Evolutionary conservation across 2,888 invertebrate species (phyloP).

Genomic region (Neoscelio sp.): DNA sequence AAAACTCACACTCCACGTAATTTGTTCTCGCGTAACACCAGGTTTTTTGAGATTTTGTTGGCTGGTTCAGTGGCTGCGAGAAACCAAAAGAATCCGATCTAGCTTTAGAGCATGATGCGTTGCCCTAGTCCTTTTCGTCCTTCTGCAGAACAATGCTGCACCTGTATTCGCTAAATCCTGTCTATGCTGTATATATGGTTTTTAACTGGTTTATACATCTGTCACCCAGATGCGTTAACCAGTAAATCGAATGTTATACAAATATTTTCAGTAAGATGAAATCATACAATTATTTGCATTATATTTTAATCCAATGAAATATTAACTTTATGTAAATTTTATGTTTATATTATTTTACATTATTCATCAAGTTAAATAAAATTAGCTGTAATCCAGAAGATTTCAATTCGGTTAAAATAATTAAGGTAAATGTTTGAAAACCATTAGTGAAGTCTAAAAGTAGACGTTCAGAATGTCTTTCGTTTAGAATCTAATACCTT

Average conservation of each 20-base stretch:
- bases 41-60: conserved; percentile 54
- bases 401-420: conserved; percentile 9
- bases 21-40: conserved; percentile 50
- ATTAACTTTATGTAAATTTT: too few species aligned
- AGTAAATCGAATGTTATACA: conserved; percentile 15
- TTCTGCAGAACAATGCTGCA: conserved; percentile 47
- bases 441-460: too few species aligned
- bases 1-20: conserved; percentile 49
- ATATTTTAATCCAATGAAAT: too few species aligned
- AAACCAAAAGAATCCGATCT: conserved; percentile 59
- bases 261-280: too few species aligned
- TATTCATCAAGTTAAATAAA: neutral
- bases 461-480: too few species aligned
- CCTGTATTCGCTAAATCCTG: conserved; percentile 45
- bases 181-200: conserved; percentile 38
- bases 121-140: conserved; percentile 48
- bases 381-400: conserved; percentile 6
- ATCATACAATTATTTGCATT: too few species aligned
- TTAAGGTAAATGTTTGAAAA: conserved; percentile 41
- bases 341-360: too few species aligned
- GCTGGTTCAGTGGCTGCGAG: conserved; percentile 46
- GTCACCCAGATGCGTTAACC: conserved; percentile 20
- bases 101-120: conserved; percentile 57
- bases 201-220: conserved; percentile 44
- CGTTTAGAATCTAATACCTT: neutral